phyloP scores from a whole-genome alignment of 1,140 invertebrate genomes.

The Drosophila dunni region DNA sequence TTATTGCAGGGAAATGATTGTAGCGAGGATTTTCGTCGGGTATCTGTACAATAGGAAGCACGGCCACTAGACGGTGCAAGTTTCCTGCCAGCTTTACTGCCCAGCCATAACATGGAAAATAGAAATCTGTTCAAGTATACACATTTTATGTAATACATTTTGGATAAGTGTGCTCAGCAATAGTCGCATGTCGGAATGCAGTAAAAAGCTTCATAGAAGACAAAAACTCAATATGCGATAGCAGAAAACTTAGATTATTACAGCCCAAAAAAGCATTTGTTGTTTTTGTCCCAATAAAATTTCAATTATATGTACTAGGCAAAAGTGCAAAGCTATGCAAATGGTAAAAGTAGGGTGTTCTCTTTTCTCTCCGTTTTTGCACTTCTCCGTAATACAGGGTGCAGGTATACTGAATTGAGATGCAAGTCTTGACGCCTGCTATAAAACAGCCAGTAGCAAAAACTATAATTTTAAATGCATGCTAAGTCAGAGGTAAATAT shows the following conservation, averaged over 20 bases:
- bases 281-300: constrained; percentile 59
- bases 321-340: constrained; percentile 16
- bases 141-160: constrained; percentile 12
- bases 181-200: constrained; percentile 72
- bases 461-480: constrained; percentile 49
- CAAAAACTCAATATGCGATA: constrained; percentile 43
- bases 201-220: constrained; percentile 50
- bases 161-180: constrained; percentile 24
- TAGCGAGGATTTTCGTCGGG: constrained; percentile 39
- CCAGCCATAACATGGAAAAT: constrained; percentile 24
- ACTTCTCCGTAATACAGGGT: constrained; percentile 35
- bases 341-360: not conserved
- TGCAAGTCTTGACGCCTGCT: constrained; percentile 54
- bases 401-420: constrained; percentile 43
- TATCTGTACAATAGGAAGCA: not conserved
- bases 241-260: constrained; percentile 69
- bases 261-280: constrained; percentile 64
- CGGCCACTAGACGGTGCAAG: constrained; percentile 49
- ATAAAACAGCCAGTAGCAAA: too few relatives aligned
- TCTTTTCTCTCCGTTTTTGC: constrained; percentile 27
- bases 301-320: constrained; percentile 68
- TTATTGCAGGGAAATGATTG: constrained; percentile 75
- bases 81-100: constrained; percentile 25
- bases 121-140: constrained; percentile 20
- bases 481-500: constrained; percentile 8